Evolutionary conservation across 2,113 vertebrate species (phyloP).

Genomic region (Oenanthe melanoleuca): DNA sequence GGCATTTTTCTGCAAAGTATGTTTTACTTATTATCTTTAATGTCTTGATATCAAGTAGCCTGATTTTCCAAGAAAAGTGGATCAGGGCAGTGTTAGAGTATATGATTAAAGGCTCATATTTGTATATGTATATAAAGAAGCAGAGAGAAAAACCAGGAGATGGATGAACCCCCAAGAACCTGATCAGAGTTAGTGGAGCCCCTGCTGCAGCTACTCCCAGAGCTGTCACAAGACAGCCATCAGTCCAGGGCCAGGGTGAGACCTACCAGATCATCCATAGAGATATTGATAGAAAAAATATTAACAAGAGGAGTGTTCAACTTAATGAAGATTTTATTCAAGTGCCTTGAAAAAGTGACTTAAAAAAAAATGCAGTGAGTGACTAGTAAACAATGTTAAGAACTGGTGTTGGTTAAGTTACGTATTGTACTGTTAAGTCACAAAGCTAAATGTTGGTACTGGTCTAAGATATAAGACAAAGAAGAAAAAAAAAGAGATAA

Average conservation of each 20-base stretch:
- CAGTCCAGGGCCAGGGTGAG: background rate
- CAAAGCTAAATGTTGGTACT: background rate
- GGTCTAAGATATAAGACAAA: background rate
- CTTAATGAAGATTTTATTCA: background rate
- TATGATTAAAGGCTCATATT: background rate
- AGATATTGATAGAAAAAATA: background rate
- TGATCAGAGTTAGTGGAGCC: background rate
- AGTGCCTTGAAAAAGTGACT: background rate
- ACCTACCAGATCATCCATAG: background rate
- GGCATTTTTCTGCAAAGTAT: background rate
- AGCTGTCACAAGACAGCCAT: background rate
- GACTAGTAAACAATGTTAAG: background rate
- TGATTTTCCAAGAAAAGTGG: background rate
- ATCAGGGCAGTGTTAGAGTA: background rate
- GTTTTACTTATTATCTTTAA: background rate
- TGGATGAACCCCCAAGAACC: background rate
- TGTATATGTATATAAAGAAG: rapidly evolving
- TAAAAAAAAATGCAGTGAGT: background rate
- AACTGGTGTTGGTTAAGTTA: too few relatives aligned
- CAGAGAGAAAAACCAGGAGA: background rate
- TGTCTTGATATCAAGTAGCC: background rate
- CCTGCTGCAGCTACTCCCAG: background rate
- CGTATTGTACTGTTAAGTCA: too few relatives aligned
- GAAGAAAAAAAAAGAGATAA: background rate
- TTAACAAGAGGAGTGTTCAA: background rate